Evolutionary conservation across 1,140 invertebrate genomes (phyloP), one percentile per base, ranked within the genome.

Genomic region (Atta cephalotes): DNA sequence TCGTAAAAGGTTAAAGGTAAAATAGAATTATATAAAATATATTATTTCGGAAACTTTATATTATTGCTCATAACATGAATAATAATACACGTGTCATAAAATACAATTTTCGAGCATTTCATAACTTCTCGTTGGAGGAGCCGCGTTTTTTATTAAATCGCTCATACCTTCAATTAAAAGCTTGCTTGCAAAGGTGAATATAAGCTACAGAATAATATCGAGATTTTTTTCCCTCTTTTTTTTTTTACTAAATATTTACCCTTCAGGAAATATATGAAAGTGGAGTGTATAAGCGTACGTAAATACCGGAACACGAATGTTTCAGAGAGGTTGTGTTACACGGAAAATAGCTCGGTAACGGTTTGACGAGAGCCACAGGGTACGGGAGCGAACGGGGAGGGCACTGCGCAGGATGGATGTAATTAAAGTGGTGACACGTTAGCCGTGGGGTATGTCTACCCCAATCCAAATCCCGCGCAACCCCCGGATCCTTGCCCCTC

Each of bases 401-500:
- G 88, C 87, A 87, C 74, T 92, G 91, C 90, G 90, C 89, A 93
- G 92, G 93, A 94, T 94, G 92, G 92, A 93, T 94, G 92, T 94
- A 93, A 94, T 94, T 94, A 94, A 94, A 94, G 93, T 94, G 93
- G 92, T 92, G 93, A 94, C 92, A 94, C 92, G 92, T 91, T 92
- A 93, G 93, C 93, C 93, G 91, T 91, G 89, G 93, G 91, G 90
- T 91, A 93, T 92, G 93, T 92, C 92, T 87, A 91, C 91, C 89
- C 90, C 89, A 89, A 90, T 92, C 90, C 91, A 92, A 93, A 93
- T 92, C 90, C 92, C 92, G 87, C 84, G 90, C 90, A 90, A 87
- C 90, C 91, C 88, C 87, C 78, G 86, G 88, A 91, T 89, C 92
- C 91, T 90, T 91, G 90, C 91, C 89, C 91, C 92, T 93, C 92